Evolutionary conservation across 2,113 vertebrate species (phyloP), one percentile per base, ranked within the genome.

Genomic region (Microcebus jonahi): DNA sequence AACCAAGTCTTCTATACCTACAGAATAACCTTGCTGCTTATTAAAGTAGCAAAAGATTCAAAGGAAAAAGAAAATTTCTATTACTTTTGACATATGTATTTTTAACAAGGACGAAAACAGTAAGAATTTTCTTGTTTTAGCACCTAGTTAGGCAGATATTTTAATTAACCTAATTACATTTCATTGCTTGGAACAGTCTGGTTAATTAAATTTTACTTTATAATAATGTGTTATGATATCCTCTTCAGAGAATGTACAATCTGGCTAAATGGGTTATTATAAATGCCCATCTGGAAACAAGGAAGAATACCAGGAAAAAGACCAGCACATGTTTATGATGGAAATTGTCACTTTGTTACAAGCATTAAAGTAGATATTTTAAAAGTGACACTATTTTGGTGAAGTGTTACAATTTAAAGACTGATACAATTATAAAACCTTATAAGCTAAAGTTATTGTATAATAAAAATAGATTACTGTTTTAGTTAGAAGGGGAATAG

Each of bases 21-120:
- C 2, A 77, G 11, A 55, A 67, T 25, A 71, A 96, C 50, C n/a
- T 55, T 76, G 18, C 83, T 27, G 36, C 71, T 82, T 88, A 94
- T 8, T 95, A 27, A 86, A 79, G 50, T 57, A 27, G 34, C 59
- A 34, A 0, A 94, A 79, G 27, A 94, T n/a, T 80, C 45, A 77
- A 67, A 61, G 42, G 87, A n/a, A 85, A 85, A 93, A 71, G 42
- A 7, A 77, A 75, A 91, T 86, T 79, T 87, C 71, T 77, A 73
- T 45, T 87, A 70, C 75, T 96, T 91, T 79, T 77, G 18, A 34
- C 29, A 90, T 48, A 88, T 0, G 15, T 23, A 92, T 70, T 97
- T 94, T 91, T 61, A 86, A 91, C 57, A 68, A 73, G n/a, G 21
- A 91, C 23, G 88, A 97, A 94, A 96, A 39, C 23, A 88, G 0